Evolutionary conservation across 2,113 vertebrate genomes (phyloP), one percentile per base, ranked within the genome.

Genomic region (Carassius gibelio): DNA sequence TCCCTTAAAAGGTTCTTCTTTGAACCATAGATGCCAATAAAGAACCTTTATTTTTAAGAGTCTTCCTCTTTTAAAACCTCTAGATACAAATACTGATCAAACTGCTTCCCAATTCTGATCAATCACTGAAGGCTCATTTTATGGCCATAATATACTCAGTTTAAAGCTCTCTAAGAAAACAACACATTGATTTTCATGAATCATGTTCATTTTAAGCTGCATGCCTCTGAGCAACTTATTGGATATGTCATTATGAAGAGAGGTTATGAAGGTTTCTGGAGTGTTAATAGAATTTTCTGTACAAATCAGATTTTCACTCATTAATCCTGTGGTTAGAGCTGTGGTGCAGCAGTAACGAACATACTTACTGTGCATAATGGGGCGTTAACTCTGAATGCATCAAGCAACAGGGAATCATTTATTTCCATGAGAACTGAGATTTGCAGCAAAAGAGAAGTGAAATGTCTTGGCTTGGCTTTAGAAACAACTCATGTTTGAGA

Each of bases 261-360:
- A 45, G 5, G 21, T 38, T 38, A 38, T 38, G 36, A 38, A 38
- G 71, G 38, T 11, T 74, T 21, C 71, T 48, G 42, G 38, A 23
- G 42, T 74, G 71, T 48, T 74, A 23, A 74, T 74, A 23, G 21
- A 45, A 74, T 50, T 48, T 75, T 11, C 71, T 50, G 42, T 48
- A 50, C 38, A 75, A 75, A 75, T 75, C n/a, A 26, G 42, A 75
- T 50, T 75, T 74, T 75, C 71, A 75, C 42, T 50, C 42, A 75
- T 48, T 50, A 75, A 75, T 50, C 8, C n/a, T 75, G 21, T 48
- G n/a, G 5, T 23, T 0, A 42, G n/a, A 50, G n/a, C 71, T 75
- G 11, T 48, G 21, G 19, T 23, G 71, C 21, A 48, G 38, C 1
- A 11, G 38, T 45, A 15, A n/a, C 36, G 10, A 11, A 14, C 4